Evolutionary conservation across 2,113 vertebrate genomes (phyloP), one percentile per base, ranked within the genome.

Genomic region (Psittacus erithacus): DNA sequence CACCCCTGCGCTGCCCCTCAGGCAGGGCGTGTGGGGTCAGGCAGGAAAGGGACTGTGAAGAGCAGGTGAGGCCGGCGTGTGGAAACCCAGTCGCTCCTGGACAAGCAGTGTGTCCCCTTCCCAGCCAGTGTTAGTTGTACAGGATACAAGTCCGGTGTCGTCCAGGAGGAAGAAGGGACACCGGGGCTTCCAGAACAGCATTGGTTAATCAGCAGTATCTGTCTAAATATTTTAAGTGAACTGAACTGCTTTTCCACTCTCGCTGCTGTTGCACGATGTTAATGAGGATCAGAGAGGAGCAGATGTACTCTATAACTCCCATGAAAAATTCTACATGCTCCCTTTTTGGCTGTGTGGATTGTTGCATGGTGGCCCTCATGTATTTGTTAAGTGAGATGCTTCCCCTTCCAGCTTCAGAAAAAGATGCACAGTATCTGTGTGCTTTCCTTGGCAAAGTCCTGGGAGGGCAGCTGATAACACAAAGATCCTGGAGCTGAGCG

Each of bases 121-220:
- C 29, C 29, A 4, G 9, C 5, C 13, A 1, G 29, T 14, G 1
- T 8, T 17, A 15, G 8, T 41, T 15, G 20, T 15, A 15, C 33
- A 12, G 88, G n/a, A 29, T 6, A 2, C 35, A 7, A 20, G 49
- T 29, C n/a, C 49, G 7, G 50, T 5, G 2, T 17, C 1, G 1
- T 19, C 8, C 52, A 4, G 60, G 53, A 74, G n/a, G 68, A 44
- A 39, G 50, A 70, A 19, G 53, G 63, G 41, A 18, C 17, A 2
- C 4, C 1, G 2, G 24, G 6, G 60, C 39, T 75, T 43, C 69
- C 46, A 25, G 52, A 7, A 46, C 50, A n/a, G 76, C 46, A 13
- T 0, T 25, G 73, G 24, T 57, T 52, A 9, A n/a, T 39, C 44
- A 28, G 28, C 55, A 44, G 0, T 23, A 8, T 19, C 13, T 24